phyloP scores from a whole-genome alignment of 2,113 vertebrate species.

The Apus apus region DNA sequence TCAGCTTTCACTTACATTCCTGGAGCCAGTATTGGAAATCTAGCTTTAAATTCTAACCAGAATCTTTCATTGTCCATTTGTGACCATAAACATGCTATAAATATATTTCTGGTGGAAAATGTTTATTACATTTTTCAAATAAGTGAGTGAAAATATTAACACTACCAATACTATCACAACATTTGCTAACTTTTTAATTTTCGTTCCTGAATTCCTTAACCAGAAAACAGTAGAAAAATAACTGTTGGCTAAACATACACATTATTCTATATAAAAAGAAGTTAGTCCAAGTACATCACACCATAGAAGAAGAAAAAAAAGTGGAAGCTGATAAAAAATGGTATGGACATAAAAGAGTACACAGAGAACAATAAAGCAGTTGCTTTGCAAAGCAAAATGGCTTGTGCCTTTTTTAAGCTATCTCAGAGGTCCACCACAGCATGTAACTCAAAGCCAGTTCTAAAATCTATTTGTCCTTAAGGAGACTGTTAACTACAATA shows the following conservation, averaged over 20 bases:
- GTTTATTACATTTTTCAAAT: neutral
- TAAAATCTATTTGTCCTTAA: neutral
- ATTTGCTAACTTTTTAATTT: neutral
- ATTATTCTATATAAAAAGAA: neutral
- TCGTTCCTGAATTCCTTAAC: neutral
- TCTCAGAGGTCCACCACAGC: neutral
- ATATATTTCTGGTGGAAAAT: neutral
- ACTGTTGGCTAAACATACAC: neutral
- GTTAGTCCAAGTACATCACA: neutral
- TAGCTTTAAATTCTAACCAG: conserved; percentile 17
- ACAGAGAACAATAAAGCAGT: no score
- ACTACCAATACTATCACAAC: neutral
- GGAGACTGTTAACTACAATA: neutral
- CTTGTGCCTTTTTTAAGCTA: no score
- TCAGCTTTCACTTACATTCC: neutral
- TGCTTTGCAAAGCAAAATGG: no score
- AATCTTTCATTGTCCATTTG: neutral
- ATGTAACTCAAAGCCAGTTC: neutral
- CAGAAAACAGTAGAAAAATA: neutral
- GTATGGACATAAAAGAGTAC: no score
- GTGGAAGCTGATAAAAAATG: neutral
- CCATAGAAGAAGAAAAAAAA: neutral
- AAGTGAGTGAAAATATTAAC: neutral
- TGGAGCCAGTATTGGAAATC: neutral
- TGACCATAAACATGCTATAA: neutral